A percentile compares a stretch with the other conserved stretches of the same genome.
Conservation (phyloP, 2,113 vertebrate species). For the Anas platyrhynchos region DNA sequence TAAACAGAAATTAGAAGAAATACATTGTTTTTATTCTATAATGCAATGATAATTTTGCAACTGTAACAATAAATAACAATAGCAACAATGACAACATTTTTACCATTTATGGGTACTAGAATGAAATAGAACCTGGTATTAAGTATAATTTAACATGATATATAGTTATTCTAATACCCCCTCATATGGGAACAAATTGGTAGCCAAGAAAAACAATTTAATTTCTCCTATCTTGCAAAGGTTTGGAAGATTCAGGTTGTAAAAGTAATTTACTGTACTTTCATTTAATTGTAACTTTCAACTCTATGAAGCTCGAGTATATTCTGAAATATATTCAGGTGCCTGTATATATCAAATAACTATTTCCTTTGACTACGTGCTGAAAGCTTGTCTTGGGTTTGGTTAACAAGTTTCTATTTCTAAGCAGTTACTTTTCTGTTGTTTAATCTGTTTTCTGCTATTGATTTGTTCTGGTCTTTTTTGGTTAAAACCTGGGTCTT, state of each 20-base stretch:
- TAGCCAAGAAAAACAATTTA: conserved; percentile 55
- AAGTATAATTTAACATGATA: conserved; percentile 61
- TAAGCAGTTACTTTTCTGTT: conserved; percentile 65
- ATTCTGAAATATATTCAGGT: conserved; percentile 35
- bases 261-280: neutral
- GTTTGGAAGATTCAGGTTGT: neutral
- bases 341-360: neutral
- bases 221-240: neutral
- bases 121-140: conserved; percentile 45
- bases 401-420: conserved; percentile 47
- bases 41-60: conserved; percentile 7
- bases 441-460: conserved; percentile 77
- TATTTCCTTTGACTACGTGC: neutral
- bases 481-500: conserved; percentile 74
- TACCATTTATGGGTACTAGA: conserved; percentile 36
- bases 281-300: conserved; percentile 9
- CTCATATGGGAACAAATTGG: conserved; percentile 53
- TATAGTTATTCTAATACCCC: conserved; percentile 57
- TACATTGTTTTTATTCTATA: neutral
- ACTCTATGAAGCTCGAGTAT: neutral
- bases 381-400: conserved; percentile 66
- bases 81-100: neutral
- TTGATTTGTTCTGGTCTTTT: conserved; percentile 80
- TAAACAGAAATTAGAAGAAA: neutral
- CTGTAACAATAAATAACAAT: neutral